Evolutionary conservation across 1,140 invertebrate genomes (phyloP), one percentile per base, ranked within the genome.

Genomic region (Philopotamus ludificatus): DNA sequence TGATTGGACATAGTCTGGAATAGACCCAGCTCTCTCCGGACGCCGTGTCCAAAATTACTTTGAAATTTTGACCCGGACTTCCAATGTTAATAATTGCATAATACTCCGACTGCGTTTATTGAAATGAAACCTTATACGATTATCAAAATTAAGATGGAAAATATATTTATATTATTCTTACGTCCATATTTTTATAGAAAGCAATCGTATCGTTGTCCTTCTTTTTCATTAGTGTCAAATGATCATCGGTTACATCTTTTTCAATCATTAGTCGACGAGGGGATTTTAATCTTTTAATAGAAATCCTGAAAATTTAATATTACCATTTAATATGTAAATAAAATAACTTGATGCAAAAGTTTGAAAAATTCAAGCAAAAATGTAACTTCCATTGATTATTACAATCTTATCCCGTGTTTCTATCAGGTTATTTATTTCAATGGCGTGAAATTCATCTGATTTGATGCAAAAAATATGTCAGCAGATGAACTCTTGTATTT

Each of bases 21-120:
- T 88, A 83, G 22, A 91, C 74, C 85, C 86, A 89, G 2, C 85
- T 75, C 65, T 89, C 85, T 4, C 81, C 79, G 73, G 86, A 89
- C 1, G 87, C 83, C 9, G 87, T 86, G 70, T 89, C 88, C 76
- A 91, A 89, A 51, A 86, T 78, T 3, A 90, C 84, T 62, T 84
- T 84, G 67, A 90, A 86, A 15, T 71, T 70, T 74, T 89, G 84
- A 7, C 80, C 76, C 16, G 87, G 87, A 54, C 81, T 78, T 62
- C 87, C 88, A 65, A 89, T 80, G 7, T 75, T 71, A 59, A 89
- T 83, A 39, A 74, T 72, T 20, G 85, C 87, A 76, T 86, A 89
- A 74, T 88, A 89, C 75, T 90, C 87, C 12, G 10, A 49, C 2
- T 49, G 21, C 3, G 21, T 1, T 49, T 20, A 1, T 49, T 18